Conservation (phyloP, 2,888 invertebrate genomes). For the Luperina testacea region DNA sequence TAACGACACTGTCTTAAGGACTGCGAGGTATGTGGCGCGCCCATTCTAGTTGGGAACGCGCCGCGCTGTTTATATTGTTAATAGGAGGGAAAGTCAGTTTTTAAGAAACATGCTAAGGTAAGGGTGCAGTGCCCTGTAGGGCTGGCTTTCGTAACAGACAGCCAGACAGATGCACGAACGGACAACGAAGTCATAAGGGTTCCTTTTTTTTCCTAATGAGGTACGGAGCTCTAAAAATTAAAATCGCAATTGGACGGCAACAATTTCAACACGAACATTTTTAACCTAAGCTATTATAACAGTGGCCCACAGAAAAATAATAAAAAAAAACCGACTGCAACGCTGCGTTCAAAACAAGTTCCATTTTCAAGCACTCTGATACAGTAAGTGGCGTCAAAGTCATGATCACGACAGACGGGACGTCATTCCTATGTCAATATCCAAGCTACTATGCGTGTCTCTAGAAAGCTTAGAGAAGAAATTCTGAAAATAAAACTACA, state of each 20-base stretch:
- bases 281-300: not conserved
- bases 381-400: not conserved
- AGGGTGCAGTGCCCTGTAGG: not conserved
- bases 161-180: not conserved
- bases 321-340: not conserved
- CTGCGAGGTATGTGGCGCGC: slow-evolving; percentile 57
- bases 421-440: not conserved
- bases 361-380: not conserved
- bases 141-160: not conserved
- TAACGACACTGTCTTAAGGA: slow-evolving; percentile 67
- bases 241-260: not conserved
- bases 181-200: not conserved
- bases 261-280: not conserved
- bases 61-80: slow-evolving; percentile 51
- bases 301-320: not conserved
- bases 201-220: not conserved
- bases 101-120: slow-evolving; percentile 1
- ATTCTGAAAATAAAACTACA: not conserved
- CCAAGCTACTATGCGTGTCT: not conserved
- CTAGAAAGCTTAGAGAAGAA: not conserved
- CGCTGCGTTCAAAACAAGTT: not conserved
- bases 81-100: slow-evolving; percentile 38
- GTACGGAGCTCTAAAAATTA: not conserved
- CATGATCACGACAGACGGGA: too few species aligned
- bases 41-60: slow-evolving; percentile 44